phyloP scores from a whole-genome alignment of 2,888 invertebrate species.

The Hybos culiciformis region DNA sequence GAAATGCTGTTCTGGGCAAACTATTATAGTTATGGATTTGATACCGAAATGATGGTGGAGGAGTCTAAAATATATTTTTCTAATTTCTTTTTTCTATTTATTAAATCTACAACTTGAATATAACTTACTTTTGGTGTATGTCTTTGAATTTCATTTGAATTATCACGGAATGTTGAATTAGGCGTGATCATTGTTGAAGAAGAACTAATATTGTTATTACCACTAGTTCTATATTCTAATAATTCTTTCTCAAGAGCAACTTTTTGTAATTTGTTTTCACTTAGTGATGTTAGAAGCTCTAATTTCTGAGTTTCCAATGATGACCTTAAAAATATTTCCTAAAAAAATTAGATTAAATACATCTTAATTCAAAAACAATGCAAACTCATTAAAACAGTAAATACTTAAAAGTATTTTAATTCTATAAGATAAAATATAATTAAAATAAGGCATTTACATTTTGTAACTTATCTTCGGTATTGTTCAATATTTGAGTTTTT shows the following conservation, averaged over 20 bases:
- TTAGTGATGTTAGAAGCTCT: conserved; percentile 83
- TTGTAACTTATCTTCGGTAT: background rate
- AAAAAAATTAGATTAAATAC: background rate
- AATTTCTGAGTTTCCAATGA: conserved; percentile 89
- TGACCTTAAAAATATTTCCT: conserved; percentile 70
- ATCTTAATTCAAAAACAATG: too few relatives aligned
- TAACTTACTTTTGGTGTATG: too few relatives aligned
- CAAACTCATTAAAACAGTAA: too few relatives aligned
- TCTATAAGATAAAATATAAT: background rate
- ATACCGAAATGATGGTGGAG: conserved; percentile 59
- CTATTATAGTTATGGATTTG: conserved; percentile 68
- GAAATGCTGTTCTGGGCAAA: conserved; percentile 54
- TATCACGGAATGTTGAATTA: too few relatives aligned
- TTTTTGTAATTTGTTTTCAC: conserved; percentile 77
- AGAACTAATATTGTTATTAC: conserved; percentile 23
- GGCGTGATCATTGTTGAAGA: conserved; percentile 30
- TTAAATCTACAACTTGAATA: too few relatives aligned
- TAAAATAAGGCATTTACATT: background rate
- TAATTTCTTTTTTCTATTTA: too few relatives aligned
- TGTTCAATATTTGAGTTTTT: background rate
- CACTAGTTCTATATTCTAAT: conserved; percentile 51
- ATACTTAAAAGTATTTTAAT: too few relatives aligned
- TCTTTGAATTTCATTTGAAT: too few relatives aligned
- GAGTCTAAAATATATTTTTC: conserved; percentile 52
- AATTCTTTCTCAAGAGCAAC: conserved; percentile 80